phyloP scores from a whole-genome alignment of 2,888 invertebrate species.

The Pollenia labialis region DNA sequence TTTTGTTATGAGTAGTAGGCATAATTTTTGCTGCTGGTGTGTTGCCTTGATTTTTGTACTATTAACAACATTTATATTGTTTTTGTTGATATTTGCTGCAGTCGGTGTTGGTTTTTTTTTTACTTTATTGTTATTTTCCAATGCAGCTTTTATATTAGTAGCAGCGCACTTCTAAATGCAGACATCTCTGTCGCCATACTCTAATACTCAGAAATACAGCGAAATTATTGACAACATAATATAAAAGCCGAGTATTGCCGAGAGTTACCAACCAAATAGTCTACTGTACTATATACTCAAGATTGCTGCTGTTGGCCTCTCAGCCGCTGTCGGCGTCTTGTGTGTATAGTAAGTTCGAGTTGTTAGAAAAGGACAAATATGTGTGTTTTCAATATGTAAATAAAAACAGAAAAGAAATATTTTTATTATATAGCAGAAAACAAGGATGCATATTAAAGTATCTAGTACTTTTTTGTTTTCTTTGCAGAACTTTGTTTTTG shows the following conservation, averaged over 20 bases:
- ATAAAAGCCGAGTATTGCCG: constrained; percentile 66
- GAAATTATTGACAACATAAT: constrained; percentile 41
- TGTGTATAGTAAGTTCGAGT: constrained; percentile 27
- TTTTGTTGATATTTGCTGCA: constrained; percentile 17
- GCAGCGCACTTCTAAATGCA: neutral
- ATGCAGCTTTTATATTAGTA: neutral
- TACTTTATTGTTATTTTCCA: constrained; percentile 43
- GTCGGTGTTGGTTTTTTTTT: constrained; percentile 31
- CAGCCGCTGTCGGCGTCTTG: constrained; percentile 45
- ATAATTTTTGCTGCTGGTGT: constrained; percentile 23
- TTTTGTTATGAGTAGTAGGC: constrained; percentile 33
- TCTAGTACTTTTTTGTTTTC: constrained; percentile 2
- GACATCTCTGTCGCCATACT: constrained; percentile 6
- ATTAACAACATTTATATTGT: constrained; percentile 28
- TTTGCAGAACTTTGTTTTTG: constrained; percentile 43
- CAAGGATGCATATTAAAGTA: constrained; percentile 53
- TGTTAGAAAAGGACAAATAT: constrained; percentile 55
- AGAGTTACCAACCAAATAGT: constrained; percentile 64
- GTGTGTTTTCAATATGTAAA: neutral
- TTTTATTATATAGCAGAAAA: constrained; percentile 41
- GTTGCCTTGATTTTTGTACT: constrained; percentile 62
- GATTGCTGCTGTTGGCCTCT: constrained; percentile 25
- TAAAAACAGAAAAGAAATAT: constrained; percentile 1
- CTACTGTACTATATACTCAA: constrained; percentile 72
- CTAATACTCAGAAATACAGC: constrained; percentile 50